Conservation (phyloP, 2,113 vertebrate species). For the Myodes glareolus region DNA sequence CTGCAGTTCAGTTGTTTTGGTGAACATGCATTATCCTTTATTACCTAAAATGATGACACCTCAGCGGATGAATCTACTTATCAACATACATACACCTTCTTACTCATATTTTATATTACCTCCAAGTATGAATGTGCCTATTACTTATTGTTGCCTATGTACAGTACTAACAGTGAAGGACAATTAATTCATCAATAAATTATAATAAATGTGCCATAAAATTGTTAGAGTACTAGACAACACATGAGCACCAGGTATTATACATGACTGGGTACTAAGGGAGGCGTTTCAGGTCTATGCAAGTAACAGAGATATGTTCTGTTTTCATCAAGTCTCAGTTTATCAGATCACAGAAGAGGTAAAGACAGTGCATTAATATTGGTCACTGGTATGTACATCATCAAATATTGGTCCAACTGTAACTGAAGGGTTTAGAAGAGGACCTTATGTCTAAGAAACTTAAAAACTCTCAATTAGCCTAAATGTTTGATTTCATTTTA, state of each 20-base stretch:
- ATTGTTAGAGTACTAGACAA: neutral
- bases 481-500: neutral
- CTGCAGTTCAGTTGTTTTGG: neutral
- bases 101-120: neutral
- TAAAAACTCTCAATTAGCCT: neutral
- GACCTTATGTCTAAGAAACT: neutral
- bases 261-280: neutral
- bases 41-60: neutral
- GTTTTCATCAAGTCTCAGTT: neutral
- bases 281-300: neutral
- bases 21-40: neutral
- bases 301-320: neutral
- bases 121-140: neutral
- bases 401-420: neutral
- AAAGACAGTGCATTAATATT: neutral
- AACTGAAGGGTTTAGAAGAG: neutral
- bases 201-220: neutral
- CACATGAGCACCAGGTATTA: neutral
- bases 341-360: neutral
- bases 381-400: neutral
- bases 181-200: neutral
- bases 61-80: neutral
- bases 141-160: neutral
- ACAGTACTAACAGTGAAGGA: neutral
- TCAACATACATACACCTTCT: neutral